Evolutionary conservation across 2,113 vertebrate species (phyloP).

Genomic region (Gavia stellata): DNA sequence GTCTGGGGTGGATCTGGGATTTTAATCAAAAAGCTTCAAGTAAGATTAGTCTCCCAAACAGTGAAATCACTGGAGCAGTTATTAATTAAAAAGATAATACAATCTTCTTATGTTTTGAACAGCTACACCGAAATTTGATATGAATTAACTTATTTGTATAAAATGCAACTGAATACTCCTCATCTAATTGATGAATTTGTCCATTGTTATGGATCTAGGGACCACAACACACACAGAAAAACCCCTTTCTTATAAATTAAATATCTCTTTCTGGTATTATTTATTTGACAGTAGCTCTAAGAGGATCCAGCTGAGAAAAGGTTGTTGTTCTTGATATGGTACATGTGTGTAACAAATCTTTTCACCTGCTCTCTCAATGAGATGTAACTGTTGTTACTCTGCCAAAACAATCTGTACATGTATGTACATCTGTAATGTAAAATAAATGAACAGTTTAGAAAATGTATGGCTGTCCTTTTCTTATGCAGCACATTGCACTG

Average conservation of each 20-base stretch:
- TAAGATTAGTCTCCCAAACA: neutral
- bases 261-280: neutral
- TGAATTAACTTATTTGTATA: neutral
- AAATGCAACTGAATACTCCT: neutral
- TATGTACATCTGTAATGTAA: neutral
- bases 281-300: neutral
- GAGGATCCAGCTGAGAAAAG: neutral
- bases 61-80: neutral
- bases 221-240: neutral
- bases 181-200: neutral
- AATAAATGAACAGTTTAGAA: neutral
- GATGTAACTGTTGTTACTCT: neutral
- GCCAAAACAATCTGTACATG: rapidly evolving
- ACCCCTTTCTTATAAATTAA: neutral
- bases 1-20: neutral
- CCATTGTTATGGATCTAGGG: neutral
- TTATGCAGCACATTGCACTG: neutral
- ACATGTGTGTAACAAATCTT: neutral
- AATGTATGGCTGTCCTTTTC: neutral
- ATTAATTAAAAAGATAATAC: conserved; percentile 16
- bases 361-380: neutral
- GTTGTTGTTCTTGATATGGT: neutral
- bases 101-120: neutral
- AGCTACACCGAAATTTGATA: neutral
- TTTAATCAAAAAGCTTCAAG: conserved; percentile 17